Conservation (phyloP, 2,888 invertebrate genomes). For the Pachymerium ferrugineum region DNA sequence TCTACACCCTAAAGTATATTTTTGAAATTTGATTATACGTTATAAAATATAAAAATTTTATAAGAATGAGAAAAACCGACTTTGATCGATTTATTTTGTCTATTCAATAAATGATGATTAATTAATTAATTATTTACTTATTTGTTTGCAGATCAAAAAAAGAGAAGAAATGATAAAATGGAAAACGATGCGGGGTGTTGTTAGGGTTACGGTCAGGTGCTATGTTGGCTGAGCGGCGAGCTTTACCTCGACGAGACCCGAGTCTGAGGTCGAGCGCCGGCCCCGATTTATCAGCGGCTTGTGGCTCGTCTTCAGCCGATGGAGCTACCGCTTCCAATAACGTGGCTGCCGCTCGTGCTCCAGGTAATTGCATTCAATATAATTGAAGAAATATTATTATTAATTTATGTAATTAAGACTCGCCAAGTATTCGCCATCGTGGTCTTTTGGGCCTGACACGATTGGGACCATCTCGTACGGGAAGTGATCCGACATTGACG, state of each 20-base stretch:
- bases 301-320: too few relatives aligned
- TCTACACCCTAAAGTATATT: too few relatives aligned
- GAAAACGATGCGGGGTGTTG: not conserved
- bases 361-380: not conserved
- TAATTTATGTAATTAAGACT: not conserved
- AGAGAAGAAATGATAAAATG: not conserved
- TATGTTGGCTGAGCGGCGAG: slow-evolving; percentile 37
- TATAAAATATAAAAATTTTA: too few relatives aligned
- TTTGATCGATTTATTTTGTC: too few relatives aligned
- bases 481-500: slow-evolving; percentile 36
- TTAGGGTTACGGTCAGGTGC: not conserved
- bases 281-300: slow-evolving; percentile 31
- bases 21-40: too few relatives aligned
- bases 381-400: not conserved
- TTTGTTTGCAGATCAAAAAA: not conserved
- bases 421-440: slow-evolving; percentile 10
- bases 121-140: too few relatives aligned
- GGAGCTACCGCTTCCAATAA: not conserved
- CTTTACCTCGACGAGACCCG: slow-evolving; percentile 36
- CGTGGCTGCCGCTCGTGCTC: not conserved
- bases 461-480: slow-evolving; percentile 33
- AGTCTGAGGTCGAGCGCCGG: slow-evolving; percentile 36
- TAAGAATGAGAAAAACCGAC: too few relatives aligned
- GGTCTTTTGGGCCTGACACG: slow-evolving; percentile 26
- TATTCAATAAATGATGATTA: too few relatives aligned